These are phyloP conservation scores for Adelosebastes latens DNA, from an alignment of 2,797 vertebrate species.

Conservation along the genomic window DNA sequence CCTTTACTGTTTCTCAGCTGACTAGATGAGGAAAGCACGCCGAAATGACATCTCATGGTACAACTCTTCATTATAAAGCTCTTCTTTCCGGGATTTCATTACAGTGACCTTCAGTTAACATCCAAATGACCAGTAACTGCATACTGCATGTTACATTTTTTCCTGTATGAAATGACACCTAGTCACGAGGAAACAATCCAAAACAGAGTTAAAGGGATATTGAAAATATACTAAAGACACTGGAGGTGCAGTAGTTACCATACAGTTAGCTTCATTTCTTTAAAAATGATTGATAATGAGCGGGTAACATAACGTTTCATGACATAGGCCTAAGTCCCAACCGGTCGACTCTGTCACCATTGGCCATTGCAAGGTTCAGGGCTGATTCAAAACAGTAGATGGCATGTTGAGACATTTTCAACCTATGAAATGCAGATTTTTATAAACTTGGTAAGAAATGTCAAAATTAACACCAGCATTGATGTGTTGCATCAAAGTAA, in stretches of 20 bases:
- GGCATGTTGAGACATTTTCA: no score
- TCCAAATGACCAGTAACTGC: not conserved
- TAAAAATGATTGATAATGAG: not conserved
- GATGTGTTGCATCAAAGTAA: no score
- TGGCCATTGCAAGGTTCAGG: no score
- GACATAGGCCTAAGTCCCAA: no score
- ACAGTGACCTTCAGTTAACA: not conserved
- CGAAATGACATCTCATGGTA: not conserved
- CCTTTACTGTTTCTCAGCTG: conserved; percentile 7
- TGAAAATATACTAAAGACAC: not conserved
- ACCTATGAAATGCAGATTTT: no score
- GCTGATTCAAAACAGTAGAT: no score
- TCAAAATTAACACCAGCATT: no score
- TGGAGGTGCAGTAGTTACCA: rapidly evolving
- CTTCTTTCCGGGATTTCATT: not conserved
- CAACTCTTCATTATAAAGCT: not conserved
- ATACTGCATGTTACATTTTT: not conserved
- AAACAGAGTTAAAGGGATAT: not conserved
- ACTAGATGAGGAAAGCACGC: not conserved
- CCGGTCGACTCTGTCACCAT: no score
- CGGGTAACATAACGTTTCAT: no score
- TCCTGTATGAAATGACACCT: not conserved
- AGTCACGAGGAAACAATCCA: not conserved
- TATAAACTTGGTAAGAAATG: no score
- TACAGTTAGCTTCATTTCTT: not conserved